Evolutionary conservation across 64 coral and sea anemone species (phyloP), one percentile per base, ranked within the genome.

Genomic region (Trachythela sp.): DNA sequence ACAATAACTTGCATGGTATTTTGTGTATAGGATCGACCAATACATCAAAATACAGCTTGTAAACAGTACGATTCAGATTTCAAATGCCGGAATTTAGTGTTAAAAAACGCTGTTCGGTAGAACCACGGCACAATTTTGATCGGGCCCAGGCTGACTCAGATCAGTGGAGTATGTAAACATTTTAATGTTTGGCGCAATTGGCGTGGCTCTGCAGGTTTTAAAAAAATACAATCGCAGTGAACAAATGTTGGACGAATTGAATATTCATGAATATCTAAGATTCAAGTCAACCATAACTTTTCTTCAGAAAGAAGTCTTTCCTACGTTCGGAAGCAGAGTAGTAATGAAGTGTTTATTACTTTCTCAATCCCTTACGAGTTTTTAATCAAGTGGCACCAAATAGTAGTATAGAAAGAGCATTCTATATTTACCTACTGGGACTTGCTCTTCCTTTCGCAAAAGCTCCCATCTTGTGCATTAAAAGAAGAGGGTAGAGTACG

Each of bases 211-310:
- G 6, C 59, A 14, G 59, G 5, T 68, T 68, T 68, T 54, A n/a
- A n/a, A 6, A 31, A 68, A 7, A 68, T 68, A 68, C 15, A 68
- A 22, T 6, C 20, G 15, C 20, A 68, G n/a, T 14, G 59, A 22
- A 6, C 2, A 22, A 68, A 68, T 77, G 71, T 77, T n/a, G 17
- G 30, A 77, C 2, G 27, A 4, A 8, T 34, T 77, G 36, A 77
- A 77, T 77, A 77, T 77, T 77, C 24, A 77, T 77, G 71, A 77
- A 15, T 3, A 43, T 48, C 37, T 85, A 17, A 42, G n/a, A 48
- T 85, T 36, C 27, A 86, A 86, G 29, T 48, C 15, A 18, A 58
- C 13, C 14, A 56, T 86, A 56, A 29, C 49, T 86, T 86, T 86
- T 58, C 85, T 0, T 52, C 43, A 8, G 85, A 86, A 58, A 9